Percentiles rank a stretch among this genome's conserved stretches.
phyloP scores from a whole-genome alignment of 2,888 invertebrate species.

The Oithona nana region DNA sequence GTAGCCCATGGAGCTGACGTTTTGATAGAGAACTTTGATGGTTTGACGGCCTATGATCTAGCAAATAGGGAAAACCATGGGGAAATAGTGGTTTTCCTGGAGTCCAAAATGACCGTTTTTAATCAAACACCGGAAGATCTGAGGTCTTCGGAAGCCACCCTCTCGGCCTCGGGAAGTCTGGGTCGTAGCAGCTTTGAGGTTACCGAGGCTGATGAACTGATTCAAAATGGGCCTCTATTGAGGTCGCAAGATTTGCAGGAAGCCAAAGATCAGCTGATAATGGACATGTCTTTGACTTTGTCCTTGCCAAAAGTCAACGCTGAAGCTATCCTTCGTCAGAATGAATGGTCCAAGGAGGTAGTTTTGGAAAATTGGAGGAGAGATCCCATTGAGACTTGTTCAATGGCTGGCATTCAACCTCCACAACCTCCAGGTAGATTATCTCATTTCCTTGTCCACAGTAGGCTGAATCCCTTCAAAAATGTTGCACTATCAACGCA shows the following conservation, averaged over 20 bases:
- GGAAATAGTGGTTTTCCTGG: constrained; percentile 41
- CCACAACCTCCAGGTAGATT: constrained; percentile 35
- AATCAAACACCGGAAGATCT: constrained; percentile 32
- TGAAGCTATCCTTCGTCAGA: constrained; percentile 43
- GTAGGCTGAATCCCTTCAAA: too few species aligned
- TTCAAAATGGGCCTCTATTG: constrained; percentile 36
- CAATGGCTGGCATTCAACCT: constrained; percentile 43
- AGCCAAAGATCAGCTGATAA: constrained; percentile 45
- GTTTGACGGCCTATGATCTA: constrained; percentile 43
- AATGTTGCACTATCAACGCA: too few species aligned
- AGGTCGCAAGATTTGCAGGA: constrained; percentile 47
- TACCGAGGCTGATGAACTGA: constrained; percentile 32
- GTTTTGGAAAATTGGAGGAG: constrained; percentile 47
- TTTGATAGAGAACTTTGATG: constrained; percentile 41
- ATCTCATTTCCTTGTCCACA: too few species aligned
- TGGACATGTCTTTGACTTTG: constrained; percentile 49
- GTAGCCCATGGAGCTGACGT: constrained; percentile 39
- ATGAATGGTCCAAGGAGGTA: constrained; percentile 47
- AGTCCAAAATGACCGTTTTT: constrained; percentile 46
- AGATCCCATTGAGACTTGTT: constrained; percentile 43
- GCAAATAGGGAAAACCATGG: constrained; percentile 40
- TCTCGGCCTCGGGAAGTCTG: not conserved
- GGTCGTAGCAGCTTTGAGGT: not conserved
- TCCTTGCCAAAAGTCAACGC: constrained; percentile 48
- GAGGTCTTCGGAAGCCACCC: constrained; percentile 21